Base-by-base conservation (phyloP, 1,140 invertebrate genomes). In the Pomacea maculata region DNA sequence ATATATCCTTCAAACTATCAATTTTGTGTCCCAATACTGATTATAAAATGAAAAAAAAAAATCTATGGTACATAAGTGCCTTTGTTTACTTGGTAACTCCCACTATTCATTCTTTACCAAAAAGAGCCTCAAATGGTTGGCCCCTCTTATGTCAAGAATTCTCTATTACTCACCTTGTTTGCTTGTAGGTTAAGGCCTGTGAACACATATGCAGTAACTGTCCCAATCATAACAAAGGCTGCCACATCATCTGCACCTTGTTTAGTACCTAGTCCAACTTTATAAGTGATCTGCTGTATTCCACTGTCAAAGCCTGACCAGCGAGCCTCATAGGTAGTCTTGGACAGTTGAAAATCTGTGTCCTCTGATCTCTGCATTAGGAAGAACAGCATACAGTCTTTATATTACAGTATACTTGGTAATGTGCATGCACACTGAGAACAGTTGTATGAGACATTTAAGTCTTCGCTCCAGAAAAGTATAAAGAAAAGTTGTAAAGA, bases 271-370 rank as follows among this genome's bases (percentile, higher is more conserved):
- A 81, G n/a, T 17, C 63, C 74, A 63, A 81, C 64, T 15, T 45
- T 65, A 54, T 81, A 81, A 19, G 74, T 77, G 19, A 81, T 54
- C 14, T 19, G 63, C 21, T 70, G 29, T 15, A 21, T 54, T 17
- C 74, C 74, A 34, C 65, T 63, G 45, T 76, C 80, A 77, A 81
- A 81, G 3, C 80, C 80, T 21, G 64, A 81, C 80, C 80, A 81
- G 4, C 61, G 52, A 11, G 68, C 80, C 34, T 52, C 74, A 11
- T 55, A 61, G 5, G 34, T 25, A 11, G 19, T 34, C 14, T 19
- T 76, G 11, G 64, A 75, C 54, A 77, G n/a, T 65, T 85, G 84
- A 67, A 82, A 82, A 72, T 82, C 81, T 25, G 76, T 76, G 63
- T 85, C 84, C 17, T 83, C 84, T 55, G 52, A 75, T 8, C 67